A percentile compares a stretch with the other conserved stretches of the same genome.
These are phyloP conservation scores for Laupala kohalensis DNA, from an alignment of 1,140 invertebrate genomes.

Conservation along the genomic window DNA sequence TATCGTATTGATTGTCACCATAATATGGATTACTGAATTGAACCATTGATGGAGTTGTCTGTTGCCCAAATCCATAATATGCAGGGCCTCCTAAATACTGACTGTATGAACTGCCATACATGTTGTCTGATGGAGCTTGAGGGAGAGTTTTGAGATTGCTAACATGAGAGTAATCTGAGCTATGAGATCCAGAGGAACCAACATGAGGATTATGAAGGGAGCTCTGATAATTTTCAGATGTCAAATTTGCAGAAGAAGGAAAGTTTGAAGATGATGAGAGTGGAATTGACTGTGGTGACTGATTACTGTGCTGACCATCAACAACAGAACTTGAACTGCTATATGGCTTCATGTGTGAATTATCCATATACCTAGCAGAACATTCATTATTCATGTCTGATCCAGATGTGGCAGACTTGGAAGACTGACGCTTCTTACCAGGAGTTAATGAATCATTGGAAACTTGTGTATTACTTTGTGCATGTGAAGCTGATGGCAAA, in stretches of 20 bases:
- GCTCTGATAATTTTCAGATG: not conserved
- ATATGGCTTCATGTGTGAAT: not conserved
- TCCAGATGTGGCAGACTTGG: not conserved
- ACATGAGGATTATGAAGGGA: not conserved
- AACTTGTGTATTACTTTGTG: not conserved
- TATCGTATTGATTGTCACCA: not conserved
- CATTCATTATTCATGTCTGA: not conserved
- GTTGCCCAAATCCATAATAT: constrained; percentile 6
- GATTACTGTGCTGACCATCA: not conserved
- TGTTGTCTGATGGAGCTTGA: not conserved
- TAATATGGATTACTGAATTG: not conserved
- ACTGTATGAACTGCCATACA: not conserved
- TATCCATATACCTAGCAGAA: not conserved
- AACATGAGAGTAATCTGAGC: not conserved
- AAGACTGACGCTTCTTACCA: not conserved
- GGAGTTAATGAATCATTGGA: not conserved
- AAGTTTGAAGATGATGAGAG: not conserved
- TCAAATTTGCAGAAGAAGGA: not conserved
- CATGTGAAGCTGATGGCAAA: not conserved
- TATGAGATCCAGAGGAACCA: not conserved
- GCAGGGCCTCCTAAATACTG: not conserved
- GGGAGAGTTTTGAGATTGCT: not conserved
- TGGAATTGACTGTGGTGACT: not conserved
- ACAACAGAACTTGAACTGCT: not conserved
- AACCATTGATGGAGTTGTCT: not conserved